These are phyloP conservation scores for Dicerorhinus sumatrensis DNA, from an alignment of 2,113 vertebrate genomes.

Conservation along the genomic window DNA sequence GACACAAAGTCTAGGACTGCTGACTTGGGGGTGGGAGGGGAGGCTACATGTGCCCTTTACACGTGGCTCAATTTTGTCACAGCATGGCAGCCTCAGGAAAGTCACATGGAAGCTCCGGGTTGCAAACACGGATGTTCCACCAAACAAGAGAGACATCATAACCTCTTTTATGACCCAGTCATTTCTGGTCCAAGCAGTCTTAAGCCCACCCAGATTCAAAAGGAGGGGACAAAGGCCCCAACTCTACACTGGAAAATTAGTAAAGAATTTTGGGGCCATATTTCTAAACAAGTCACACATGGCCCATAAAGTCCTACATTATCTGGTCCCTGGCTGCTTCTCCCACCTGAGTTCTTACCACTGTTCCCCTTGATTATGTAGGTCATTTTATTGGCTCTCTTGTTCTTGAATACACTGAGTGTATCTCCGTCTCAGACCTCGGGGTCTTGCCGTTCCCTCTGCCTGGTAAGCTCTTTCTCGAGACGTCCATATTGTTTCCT, in stretches of 20 bases:
- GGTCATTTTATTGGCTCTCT: neutral
- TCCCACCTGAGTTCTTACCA: neutral
- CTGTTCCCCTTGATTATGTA: neutral
- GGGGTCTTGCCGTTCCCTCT: neutral
- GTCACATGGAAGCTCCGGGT: neutral
- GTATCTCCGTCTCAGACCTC: neutral
- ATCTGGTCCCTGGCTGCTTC: neutral
- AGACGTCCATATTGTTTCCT: neutral
- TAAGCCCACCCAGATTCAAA: neutral
- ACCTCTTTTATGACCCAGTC: neutral
- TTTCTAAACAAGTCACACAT: neutral
- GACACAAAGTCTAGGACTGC: neutral
- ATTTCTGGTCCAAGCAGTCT: neutral
- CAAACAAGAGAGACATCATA: neutral
- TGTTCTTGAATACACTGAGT: neutral
- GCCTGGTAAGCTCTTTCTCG: neutral
- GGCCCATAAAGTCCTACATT: neutral
- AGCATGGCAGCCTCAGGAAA: neutral
- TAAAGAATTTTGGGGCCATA: neutral
- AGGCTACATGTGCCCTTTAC: neutral
- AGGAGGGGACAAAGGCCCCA: neutral
- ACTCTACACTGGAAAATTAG: neutral
- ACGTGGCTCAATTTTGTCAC: neutral
- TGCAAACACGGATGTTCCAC: neutral
- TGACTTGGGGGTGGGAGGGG: neutral